Evolutionary conservation across 2,113 vertebrate species (phyloP).

Genomic region (Lampris incognitus): DNA sequence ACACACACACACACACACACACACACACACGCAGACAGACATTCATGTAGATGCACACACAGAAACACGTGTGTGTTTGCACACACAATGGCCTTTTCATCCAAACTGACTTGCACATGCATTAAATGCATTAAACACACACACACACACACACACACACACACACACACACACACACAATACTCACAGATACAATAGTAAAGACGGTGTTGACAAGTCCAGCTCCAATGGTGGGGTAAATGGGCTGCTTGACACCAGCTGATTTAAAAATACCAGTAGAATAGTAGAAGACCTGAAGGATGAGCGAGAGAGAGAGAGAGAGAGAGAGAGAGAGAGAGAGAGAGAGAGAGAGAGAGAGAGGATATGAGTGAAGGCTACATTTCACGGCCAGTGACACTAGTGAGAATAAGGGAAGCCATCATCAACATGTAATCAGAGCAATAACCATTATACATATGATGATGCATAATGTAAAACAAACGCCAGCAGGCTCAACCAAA

Average conservation of each 20-base stretch:
- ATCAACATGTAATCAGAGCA: no score
- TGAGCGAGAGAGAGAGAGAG: neutral
- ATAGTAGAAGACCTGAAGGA: conserved; percentile 93
- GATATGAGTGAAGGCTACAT: neutral
- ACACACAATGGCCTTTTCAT: no score
- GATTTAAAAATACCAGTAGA: conserved; percentile 92
- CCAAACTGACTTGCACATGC: no score
- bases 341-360: neutral
- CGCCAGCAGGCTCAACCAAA: no score
- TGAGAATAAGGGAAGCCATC: no score
- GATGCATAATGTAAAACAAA: no score
- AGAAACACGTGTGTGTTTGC: no score
- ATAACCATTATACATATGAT: no score
- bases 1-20: neutral
- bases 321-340: neutral
- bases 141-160: neutral
- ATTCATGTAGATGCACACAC: neutral
- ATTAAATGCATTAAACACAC: neutral
- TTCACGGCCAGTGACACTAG: no score
- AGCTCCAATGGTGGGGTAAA: conserved; percentile 96
- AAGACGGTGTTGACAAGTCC: conserved; percentile 92
- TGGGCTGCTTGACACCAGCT: conserved; percentile 88
- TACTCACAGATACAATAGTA: conserved; percentile 93
- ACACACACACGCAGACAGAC: neutral
- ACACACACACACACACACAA: neutral